These are phyloP conservation scores for Hoplodrina blanda DNA, from an alignment of 2,888 invertebrate genomes.

Conservation along the genomic window DNA sequence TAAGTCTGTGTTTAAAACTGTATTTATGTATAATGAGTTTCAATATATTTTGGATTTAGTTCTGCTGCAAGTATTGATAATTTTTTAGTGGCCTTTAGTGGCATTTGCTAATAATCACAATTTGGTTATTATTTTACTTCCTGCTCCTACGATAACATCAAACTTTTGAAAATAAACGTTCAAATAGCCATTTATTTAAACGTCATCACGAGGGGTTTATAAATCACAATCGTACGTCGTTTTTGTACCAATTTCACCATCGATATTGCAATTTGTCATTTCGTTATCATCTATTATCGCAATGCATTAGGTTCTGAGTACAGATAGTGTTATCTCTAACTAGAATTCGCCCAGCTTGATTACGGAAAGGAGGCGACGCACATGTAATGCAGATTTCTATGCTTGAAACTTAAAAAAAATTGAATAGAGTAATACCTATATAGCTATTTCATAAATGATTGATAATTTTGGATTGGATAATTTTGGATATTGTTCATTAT, in stretches of 20 bases:
- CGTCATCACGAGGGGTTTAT: slow-evolving; percentile 42
- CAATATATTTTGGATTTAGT: neutral
- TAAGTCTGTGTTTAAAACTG: too few relatives aligned
- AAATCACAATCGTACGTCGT: slow-evolving; percentile 56
- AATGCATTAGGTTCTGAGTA: slow-evolving; percentile 84
- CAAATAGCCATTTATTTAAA: slow-evolving; percentile 29
- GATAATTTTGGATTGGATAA: neutral
- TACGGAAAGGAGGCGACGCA: slow-evolving; percentile 55
- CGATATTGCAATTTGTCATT: slow-evolving; percentile 86
- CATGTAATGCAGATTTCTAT: slow-evolving; percentile 55
- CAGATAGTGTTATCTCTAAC: slow-evolving; percentile 82
- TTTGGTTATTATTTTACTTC: neutral
- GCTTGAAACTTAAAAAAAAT: slow-evolving; percentile 6
- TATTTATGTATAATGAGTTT: too few relatives aligned
- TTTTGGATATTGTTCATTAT: neutral
- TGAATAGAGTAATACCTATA: neutral
- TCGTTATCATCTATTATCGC: slow-evolving; percentile 82
- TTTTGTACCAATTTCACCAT: slow-evolving; percentile 66
- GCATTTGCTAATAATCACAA: neutral
- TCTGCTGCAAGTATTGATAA: neutral
- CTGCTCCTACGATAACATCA: slow-evolving; percentile 8
- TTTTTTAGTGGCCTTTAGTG: too few relatives aligned
- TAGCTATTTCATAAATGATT: neutral
- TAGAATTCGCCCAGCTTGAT: slow-evolving; percentile 73
- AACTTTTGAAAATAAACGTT: neutral